Percentiles rank a stretch among this genome's conserved stretches.
Evolutionary conservation across 1,140 invertebrate genomes (phyloP).

Genomic region (Drosophila asahinai): DNA sequence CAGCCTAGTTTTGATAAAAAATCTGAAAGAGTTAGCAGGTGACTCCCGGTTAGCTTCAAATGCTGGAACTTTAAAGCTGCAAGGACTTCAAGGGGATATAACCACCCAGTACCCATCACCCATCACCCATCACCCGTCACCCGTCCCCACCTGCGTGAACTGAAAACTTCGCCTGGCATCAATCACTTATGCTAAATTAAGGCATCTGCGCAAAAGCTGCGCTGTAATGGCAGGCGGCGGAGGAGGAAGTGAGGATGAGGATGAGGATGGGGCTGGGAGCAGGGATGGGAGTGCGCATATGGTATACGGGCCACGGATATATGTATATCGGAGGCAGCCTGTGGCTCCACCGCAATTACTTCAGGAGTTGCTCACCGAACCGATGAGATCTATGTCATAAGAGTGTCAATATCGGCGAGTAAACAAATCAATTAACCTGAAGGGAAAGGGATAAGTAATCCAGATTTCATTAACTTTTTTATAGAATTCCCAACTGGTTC

Average conservation of each 20-base stretch:
- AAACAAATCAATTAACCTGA: slow-evolving; percentile 7
- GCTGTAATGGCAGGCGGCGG: neutral
- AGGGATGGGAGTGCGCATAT: neutral
- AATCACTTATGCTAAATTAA: slow-evolving; percentile 70
- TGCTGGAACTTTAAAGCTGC: neutral
- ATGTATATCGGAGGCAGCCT: neutral
- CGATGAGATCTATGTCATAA: slow-evolving; percentile 9
- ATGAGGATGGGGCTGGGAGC: neutral
- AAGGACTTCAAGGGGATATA: neutral
- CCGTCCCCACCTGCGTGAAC: slow-evolving; percentile 5
- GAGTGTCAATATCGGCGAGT: slow-evolving; percentile 8
- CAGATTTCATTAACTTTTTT: too few species aligned
- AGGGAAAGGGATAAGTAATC: too few species aligned
- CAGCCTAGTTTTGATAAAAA: neutral
- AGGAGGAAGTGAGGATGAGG: too few species aligned
- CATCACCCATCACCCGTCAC: neutral
- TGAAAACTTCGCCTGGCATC: slow-evolving; percentile 58
- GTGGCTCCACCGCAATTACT: slow-evolving; percentile 18
- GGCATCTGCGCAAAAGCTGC: slow-evolving; percentile 35
- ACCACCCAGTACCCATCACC: neutral
- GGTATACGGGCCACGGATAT: neutral
- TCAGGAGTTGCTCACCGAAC: slow-evolving; percentile 1
- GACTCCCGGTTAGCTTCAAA: neutral
- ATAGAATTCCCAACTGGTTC: too few species aligned
- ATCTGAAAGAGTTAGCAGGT: neutral